Evolutionary conservation across 2,888 invertebrate genomes (phyloP).

Genomic region (Drosophila cognata): DNA sequence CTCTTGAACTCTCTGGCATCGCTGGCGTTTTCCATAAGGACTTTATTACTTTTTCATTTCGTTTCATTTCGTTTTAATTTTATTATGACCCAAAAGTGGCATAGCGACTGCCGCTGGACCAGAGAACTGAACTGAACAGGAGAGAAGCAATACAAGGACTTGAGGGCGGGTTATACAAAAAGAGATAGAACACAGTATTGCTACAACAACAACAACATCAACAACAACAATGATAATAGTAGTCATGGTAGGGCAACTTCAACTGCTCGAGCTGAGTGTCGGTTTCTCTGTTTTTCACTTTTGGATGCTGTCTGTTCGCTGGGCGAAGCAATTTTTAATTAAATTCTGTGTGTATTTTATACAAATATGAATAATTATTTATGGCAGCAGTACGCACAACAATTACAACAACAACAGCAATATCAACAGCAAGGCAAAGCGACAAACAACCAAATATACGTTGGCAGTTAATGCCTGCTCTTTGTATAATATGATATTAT

Average conservation of each 20-base stretch:
- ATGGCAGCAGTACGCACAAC: conserved; percentile 58
- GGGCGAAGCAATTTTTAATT: conserved; percentile 78
- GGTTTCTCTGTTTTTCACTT: conserved; percentile 10
- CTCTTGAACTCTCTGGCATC: conserved; percentile 29
- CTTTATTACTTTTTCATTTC: conserved; percentile 82
- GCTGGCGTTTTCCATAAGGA: conserved; percentile 76
- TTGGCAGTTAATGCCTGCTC: conserved; percentile 73
- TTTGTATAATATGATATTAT: conserved; percentile 66
- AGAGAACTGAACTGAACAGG: background rate
- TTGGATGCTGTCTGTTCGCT: conserved; percentile 14
- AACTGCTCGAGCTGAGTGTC: conserved; percentile 17
- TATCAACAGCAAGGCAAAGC: background rate
- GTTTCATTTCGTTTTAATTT: conserved; percentile 82
- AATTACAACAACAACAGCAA: conserved; percentile 11
- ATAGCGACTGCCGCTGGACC: conserved; percentile 55
- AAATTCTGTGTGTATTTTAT: conserved; percentile 80
- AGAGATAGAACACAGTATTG: conserved; percentile 55
- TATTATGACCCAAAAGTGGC: conserved; percentile 74
- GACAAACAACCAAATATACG: conserved; percentile 31
- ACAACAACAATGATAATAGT: conserved; percentile 35
- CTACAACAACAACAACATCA: conserved; percentile 23
- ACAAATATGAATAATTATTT: conserved; percentile 83
- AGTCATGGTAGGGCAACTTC: conserved; percentile 9
- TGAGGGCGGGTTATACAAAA: conserved; percentile 47
- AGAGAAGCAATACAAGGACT: conserved; percentile 11